These are phyloP conservation scores for Pectinophora gossypiella DNA, from an alignment of 1,140 invertebrate genomes.

Conservation along the genomic window DNA sequence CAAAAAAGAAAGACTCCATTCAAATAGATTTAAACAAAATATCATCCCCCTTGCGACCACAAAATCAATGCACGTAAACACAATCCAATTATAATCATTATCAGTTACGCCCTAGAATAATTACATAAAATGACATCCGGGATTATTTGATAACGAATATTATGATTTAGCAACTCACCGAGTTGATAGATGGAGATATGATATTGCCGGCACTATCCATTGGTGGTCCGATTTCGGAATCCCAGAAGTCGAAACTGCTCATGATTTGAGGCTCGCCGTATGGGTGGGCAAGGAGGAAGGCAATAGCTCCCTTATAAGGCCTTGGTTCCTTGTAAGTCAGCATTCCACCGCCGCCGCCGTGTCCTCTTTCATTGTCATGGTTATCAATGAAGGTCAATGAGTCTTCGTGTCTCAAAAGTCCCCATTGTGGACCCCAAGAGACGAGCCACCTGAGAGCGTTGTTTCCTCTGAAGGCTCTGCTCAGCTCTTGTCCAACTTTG, in stretches of 20 bases:
- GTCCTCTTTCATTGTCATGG: slow-evolving; percentile 77
- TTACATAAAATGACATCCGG: no score
- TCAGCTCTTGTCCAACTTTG: slow-evolving; percentile 54
- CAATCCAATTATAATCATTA: no score
- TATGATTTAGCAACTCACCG: slow-evolving; percentile 43
- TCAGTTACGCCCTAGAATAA: no score
- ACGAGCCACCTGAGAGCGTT: slow-evolving; percentile 64
- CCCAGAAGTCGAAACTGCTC: slow-evolving; percentile 83
- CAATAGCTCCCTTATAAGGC: slow-evolving; percentile 81
- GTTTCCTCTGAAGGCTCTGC: slow-evolving; percentile 58
- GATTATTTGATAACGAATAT: no score
- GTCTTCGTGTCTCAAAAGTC: slow-evolving; percentile 73
- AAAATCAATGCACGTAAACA: no score
- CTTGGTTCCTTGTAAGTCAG: slow-evolving; percentile 78
- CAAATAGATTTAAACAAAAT: no score
- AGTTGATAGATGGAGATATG: slow-evolving; percentile 78
- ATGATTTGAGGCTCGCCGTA: slow-evolving; percentile 87
- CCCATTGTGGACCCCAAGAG: slow-evolving; percentile 77
- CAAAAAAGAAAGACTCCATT: no score
- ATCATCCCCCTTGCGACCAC: no score
- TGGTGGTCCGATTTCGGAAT: slow-evolving; percentile 78
- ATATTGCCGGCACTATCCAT: slow-evolving; percentile 79
- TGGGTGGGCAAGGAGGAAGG: slow-evolving; percentile 89
- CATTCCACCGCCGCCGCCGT: slow-evolving; percentile 76
- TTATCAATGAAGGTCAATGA: slow-evolving; percentile 81